Percentiles rank a stretch among this genome's conserved stretches.
phyloP scores from a whole-genome alignment of 1,140 invertebrate genomes.

The Caenorhabditis inopinata region DNA sequence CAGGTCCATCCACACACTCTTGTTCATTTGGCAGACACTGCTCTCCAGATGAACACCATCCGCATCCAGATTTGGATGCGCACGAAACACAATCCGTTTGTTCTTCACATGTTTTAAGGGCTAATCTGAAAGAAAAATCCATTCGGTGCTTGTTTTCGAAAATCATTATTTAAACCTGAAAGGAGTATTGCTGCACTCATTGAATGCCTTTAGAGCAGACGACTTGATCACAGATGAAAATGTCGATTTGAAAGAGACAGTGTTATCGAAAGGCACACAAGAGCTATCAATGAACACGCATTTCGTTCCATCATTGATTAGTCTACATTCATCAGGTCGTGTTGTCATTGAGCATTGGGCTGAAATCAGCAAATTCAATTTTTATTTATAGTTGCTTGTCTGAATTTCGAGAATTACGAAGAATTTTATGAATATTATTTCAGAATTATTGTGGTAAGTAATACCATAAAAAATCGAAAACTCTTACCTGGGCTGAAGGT shows the following conservation, averaged over 20 bases:
- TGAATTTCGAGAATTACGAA: too few species aligned
- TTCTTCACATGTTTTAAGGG: slow-evolving; percentile 43
- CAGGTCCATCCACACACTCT: slow-evolving; percentile 47
- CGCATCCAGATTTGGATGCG: slow-evolving; percentile 46
- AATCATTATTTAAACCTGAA: slow-evolving; percentile 20
- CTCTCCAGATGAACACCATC: slow-evolving; percentile 47
- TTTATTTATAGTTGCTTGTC: too few species aligned
- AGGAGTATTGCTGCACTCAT: slow-evolving; percentile 42
- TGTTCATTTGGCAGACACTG: slow-evolving; percentile 45
- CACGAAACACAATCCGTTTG: slow-evolving; percentile 46
- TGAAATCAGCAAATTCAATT: slow-evolving; percentile 20
- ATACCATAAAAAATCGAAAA: too few species aligned
- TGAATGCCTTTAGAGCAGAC: slow-evolving; percentile 46
- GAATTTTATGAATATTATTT: too few species aligned
- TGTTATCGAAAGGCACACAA: slow-evolving; percentile 49
- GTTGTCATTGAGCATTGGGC: slow-evolving; percentile 48
- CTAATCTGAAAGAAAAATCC: not conserved
- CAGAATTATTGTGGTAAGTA: too few species aligned
- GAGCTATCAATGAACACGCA: slow-evolving; percentile 54
- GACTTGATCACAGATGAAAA: slow-evolving; percentile 56
- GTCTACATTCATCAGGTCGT: slow-evolving; percentile 54
- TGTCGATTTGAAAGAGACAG: slow-evolving; percentile 55
- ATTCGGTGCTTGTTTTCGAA: not conserved
- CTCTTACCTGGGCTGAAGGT: slow-evolving; percentile 58
- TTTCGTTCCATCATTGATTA: slow-evolving; percentile 56